Evolutionary conservation across 2,797 vertebrate genomes (phyloP), one percentile per base, ranked within the genome.

Genomic region (Euphonia xanthogaster): DNA sequence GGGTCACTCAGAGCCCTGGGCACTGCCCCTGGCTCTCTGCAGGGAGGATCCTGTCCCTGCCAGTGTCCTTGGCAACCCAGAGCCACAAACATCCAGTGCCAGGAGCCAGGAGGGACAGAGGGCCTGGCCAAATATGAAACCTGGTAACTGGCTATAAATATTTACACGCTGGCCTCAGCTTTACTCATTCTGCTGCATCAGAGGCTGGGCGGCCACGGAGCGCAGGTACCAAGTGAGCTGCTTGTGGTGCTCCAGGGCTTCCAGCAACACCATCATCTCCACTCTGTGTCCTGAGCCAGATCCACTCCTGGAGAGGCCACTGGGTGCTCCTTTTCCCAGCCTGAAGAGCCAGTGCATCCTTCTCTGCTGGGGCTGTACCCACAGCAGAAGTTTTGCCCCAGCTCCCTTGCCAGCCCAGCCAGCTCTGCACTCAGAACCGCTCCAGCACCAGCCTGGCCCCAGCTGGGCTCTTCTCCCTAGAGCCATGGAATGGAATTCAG

Each of bases 81-180:
- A 81, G 76, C 82, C 85, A 86, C 91, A 95, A 95, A 94, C 82
- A 94, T 2, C 68, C 6, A 57, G 90, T 0, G 55, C 72, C 10
- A 8, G 65, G 72, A 95, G 94, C 78, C 88, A 86, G 58, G 84
- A 73, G 40, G 73, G 73, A 71, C 65, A 65, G 79, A 72, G 45
- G 74, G 44, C 37, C 40, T 8, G 2, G 92, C 86, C 88, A 88
- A 75, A 74, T 40, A 5, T 0, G 83, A 91, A 93, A 92, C 95
- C 95, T 93, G 95, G 94, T 92, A 96, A 96, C 96, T 79, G 92
- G 35, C 24, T 75, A 24, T 97, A 96, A 97, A 95, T 97, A 97
- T 97, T 95, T 95, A 94, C 86, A 50, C 0, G 0, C 58, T 21
- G 53, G 16, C 89, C 78, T 83, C 6, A 1, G 82, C 88, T 78